Evolutionary conservation across 2,113 vertebrate species (phyloP), one percentile per base, ranked within the genome.

Genomic region (Coptodon rendalli): DNA sequence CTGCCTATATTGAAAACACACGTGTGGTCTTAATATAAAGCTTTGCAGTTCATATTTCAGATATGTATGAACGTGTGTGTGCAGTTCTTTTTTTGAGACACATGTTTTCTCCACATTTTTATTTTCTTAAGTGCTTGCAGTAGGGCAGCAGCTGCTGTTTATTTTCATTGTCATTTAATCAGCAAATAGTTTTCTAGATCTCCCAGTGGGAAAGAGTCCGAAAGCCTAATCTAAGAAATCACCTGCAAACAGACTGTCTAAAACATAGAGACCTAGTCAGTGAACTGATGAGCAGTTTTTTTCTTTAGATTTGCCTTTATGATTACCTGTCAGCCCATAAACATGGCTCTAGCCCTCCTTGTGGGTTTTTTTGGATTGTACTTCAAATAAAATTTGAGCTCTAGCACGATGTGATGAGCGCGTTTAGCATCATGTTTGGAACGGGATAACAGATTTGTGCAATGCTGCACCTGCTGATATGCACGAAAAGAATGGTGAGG

Each of bases 1-100:
- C 79, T 80, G 80, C 27, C 45, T 81, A 27, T 40, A 73, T 48
- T 86, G 36, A 81, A 87, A 57, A 87, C 52, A 61, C 93, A 89
- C 63, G 88, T 89, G 82, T 87, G 83, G 29, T 61, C 76, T 34
- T 38, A 29, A 14, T 52, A 16, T 29, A 10, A 54, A 78, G 76
- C 38, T 6, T 12, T 3, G 24, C 31, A 13, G 36, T 50, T 82
- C 27, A 45, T 36, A 34, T 50, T 45, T 40, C 16, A 66, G 38
- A 29, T 31, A 29, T 48, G 4, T 29, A 5, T 48, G 19, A 40
- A 6, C 2, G 34, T 68, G 10, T 81, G 36, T 53, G 24, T 38
- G 61, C 40, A 22, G 24, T 14, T 85, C 57, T 63, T 80, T 17
- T 71, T 12, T n/a, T 17, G 22, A 52, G 29, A 80, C 34, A 22